These are phyloP conservation scores for Rhabditoides inermis DNA, from an alignment of 2,888 invertebrate species.

Conservation along the genomic window DNA sequence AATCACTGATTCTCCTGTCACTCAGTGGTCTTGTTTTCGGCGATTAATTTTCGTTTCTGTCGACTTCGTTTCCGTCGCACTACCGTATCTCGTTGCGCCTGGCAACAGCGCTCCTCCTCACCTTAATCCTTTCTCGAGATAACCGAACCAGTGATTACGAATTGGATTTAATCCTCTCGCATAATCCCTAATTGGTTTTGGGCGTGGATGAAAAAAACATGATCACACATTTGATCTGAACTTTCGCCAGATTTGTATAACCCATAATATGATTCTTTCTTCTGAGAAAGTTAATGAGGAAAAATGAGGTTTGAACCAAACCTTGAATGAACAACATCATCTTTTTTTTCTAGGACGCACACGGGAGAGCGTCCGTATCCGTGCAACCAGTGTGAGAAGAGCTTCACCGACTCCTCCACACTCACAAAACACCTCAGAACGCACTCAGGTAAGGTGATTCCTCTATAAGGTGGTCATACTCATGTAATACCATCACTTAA, in stretches of 20 bases:
- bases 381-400: conserved; percentile 91
- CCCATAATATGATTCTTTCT: too few species aligned
- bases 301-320: not conserved
- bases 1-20: too few species aligned
- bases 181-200: too few species aligned
- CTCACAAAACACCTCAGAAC: conserved; percentile 91
- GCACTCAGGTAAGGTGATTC: conserved; percentile 64
- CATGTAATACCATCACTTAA: conserved; percentile 1
- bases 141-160: too few species aligned
- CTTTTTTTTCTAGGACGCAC: conserved; percentile 65
- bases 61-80: too few species aligned
- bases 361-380: conserved; percentile 89
- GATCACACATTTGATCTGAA: too few species aligned
- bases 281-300: not conserved
- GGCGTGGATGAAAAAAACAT: too few species aligned
- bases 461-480: not conserved
- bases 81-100: not conserved
- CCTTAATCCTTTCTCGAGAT: too few species aligned
- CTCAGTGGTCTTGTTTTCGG: too few species aligned
- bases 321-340: not conserved
- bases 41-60: too few species aligned
- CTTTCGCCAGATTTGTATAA: too few species aligned
- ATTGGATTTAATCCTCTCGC: too few species aligned
- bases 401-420: conserved; percentile 96
- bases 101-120: not conserved